phyloP scores from a whole-genome alignment of 2,797 vertebrate species.

The Eurystomus glaucurus region DNA sequence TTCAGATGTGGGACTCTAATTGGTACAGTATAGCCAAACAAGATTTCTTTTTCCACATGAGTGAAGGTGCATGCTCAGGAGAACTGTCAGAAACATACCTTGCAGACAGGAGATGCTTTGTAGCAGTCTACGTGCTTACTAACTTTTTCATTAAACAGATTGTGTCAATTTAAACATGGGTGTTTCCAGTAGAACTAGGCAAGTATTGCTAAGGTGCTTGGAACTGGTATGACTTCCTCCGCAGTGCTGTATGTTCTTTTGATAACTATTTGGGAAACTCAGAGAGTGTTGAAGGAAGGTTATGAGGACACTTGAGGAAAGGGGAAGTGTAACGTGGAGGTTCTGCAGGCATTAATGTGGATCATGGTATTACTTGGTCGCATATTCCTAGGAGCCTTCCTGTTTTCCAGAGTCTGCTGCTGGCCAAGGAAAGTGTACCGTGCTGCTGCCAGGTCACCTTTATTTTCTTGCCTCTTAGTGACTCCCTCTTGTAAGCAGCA shows the following conservation, averaged over 20 bases:
- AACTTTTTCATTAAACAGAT: neutral
- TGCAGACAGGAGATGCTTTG: neutral
- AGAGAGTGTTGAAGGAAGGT: neutral
- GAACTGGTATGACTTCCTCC: neutral
- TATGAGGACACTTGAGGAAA: neutral
- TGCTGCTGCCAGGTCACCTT: neutral
- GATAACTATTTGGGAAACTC: neutral
- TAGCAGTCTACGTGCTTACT: neutral
- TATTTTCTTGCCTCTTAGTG: neutral
- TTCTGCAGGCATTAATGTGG: neutral
- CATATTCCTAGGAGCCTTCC: neutral
- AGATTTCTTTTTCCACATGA: neutral
- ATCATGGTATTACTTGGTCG: neutral
- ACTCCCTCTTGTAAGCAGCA: neutral
- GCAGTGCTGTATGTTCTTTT: neutral
- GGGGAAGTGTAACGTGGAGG: neutral
- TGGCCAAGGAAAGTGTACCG: neutral
- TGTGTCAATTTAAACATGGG: neutral
- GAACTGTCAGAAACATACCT: neutral
- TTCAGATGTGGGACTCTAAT: neutral
- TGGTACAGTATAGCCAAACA: neutral
- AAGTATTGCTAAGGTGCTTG: neutral
- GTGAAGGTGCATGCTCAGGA: neutral
- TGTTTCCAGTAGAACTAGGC: neutral
- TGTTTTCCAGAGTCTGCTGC: neutral